Evolutionary conservation across 2,113 vertebrate genomes (phyloP), one percentile per base, ranked within the genome.

Genomic region (Herpetotheres cachinnans): DNA sequence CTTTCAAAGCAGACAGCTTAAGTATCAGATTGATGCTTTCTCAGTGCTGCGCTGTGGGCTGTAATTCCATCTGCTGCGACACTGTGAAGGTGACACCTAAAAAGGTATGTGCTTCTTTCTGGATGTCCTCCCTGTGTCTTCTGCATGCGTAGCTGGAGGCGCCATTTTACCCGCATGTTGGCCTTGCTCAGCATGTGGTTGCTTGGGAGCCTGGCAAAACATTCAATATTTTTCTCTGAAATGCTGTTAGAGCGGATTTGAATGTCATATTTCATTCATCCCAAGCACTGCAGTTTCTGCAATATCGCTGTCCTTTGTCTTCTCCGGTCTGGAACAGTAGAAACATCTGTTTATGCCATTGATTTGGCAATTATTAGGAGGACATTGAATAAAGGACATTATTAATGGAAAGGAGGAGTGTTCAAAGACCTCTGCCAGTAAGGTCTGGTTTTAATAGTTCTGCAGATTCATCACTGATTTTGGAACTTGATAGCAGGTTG

Each of bases 21-120:
- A 93, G 58, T 95, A 93, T 97, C 94, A 91, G 70, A 86, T 55
- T 72, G 88, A 86, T 93, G 83, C 81, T 70, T 90, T 73, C 93
- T 50, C 55, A 72, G 93, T 65, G 62, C 63, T 77, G 58, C 0
- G 0, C 89, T 56, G 61, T 36, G 77, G 72, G 83, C 92, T 97
- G 96, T 92, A 97, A 95, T 96, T 97, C 89, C 89, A 96, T 97
- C 96, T 91, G 87, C 83, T 86, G 69, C 2, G 2, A 49, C 30
- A 10, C 13, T 15, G 56, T 82, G 82, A 92, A 96, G 94, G 96
- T 97, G 95, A 96, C 91, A 91, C 94, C 89, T 87, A 16, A 13
- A 86, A 76, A 94, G 74, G 70, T 70, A 32, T 11, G 55, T 82
- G 44, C 84, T 95, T 40, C 82, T 74, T 84, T 78, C 89, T 86